phyloP scores from a whole-genome alignment of 2,113 vertebrate genomes.

The Oophaga pumilio region DNA sequence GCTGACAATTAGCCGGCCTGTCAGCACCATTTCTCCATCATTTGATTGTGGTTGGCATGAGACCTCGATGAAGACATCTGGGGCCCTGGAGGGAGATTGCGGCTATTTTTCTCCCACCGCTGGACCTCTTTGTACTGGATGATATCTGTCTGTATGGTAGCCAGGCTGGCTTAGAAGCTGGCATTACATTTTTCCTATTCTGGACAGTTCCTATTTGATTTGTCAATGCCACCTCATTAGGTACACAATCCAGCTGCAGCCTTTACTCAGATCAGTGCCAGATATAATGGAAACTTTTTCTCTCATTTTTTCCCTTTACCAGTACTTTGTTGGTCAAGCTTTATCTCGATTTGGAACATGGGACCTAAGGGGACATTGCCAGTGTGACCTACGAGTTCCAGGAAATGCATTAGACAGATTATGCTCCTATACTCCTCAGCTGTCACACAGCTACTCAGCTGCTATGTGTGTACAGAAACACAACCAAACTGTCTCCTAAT shows the following conservation, averaged over 20 bases:
- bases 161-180: slow-evolving; percentile 54
- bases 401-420: slow-evolving; percentile 47
- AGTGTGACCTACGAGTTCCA: slow-evolving; percentile 33
- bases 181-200: slow-evolving; percentile 35
- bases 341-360: slow-evolving; percentile 44
- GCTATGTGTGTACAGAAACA: slow-evolving; percentile 35
- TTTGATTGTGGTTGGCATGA: slow-evolving; percentile 78
- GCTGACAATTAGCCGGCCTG: slow-evolving; percentile 69
- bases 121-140: slow-evolving; percentile 66
- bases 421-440: slow-evolving; percentile 35
- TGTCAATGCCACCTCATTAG: slow-evolving; percentile 65
- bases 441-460: slow-evolving; percentile 51
- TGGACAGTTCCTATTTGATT: slow-evolving; percentile 62
- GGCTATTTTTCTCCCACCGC: slow-evolving; percentile 64
- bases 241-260: slow-evolving; percentile 39
- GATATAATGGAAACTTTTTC: slow-evolving; percentile 37
- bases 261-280: slow-evolving; percentile 55
- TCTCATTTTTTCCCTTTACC: slow-evolving; percentile 11
- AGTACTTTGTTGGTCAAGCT: slow-evolving; percentile 52
- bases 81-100: slow-evolving; percentile 76
- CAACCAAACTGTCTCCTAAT: slow-evolving; percentile 39
- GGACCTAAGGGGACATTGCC: slow-evolving; percentile 44
- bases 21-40: slow-evolving; percentile 75
- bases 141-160: slow-evolving; percentile 60
- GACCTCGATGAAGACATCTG: slow-evolving; percentile 77